Evolutionary conservation across 1,140 invertebrate species (phyloP), one percentile per base, ranked within the genome.

Genomic region (Archegozetes longisetosus): DNA sequence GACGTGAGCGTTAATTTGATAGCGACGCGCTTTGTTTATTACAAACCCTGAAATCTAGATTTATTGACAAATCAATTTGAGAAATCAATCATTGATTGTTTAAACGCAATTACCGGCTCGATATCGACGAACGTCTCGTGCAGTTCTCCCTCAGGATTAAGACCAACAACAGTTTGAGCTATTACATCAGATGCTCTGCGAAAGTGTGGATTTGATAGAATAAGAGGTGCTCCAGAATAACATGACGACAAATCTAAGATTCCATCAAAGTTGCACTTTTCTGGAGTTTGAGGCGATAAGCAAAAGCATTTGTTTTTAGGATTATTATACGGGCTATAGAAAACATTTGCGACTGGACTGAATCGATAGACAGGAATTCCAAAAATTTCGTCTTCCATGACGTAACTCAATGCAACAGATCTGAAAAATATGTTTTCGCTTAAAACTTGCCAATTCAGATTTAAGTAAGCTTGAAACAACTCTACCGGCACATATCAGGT

Each of bases 151-250:
- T 58, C 57, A 3, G 57, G 47, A 9, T 17, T 4, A 12, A 58
- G 32, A 32, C 57, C 57, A 3, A 13, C 20, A 6, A 58, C 25
- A 20, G 6, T 12, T 32, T 22, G 20, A 2, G 47, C 9, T 20
- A 58, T 49, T 20, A 47, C 26, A 23, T 58, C 26, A 2, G 57
- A 49, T 1, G 51, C 13, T 26, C 57, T 24, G 14, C 57, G 26
- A 51, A 58, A 58, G 27, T 58, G 57, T 51, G 57, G 57, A 50
- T 49, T 51, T 27, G 57, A 50, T 23, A 58, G 25, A n/a, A 58
- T 58, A 20, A 58, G 14, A 12, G 57, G 57, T 55, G 22, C 46
- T n/a, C 47, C 57, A 23, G 4, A 1, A 28, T 57, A 57, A 53
- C 57, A 58, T 20, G n/a, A 24, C 4, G 20, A 40, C 46, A 58